Evolutionary conservation across 2,113 vertebrate species (phyloP).

Genomic region (Rissa tridactyla): DNA sequence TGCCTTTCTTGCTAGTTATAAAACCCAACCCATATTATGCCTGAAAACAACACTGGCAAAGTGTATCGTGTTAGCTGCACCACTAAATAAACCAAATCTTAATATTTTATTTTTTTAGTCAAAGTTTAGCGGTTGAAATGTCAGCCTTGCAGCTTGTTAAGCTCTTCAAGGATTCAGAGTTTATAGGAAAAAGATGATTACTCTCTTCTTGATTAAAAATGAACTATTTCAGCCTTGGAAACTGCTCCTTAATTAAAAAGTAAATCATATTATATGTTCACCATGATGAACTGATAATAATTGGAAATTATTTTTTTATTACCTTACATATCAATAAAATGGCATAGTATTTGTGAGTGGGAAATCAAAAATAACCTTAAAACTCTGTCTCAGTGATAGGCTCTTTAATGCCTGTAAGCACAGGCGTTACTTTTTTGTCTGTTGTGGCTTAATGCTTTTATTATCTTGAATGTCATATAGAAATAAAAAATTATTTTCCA

Average conservation of each 20-base stretch:
- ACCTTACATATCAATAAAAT: constrained; percentile 23
- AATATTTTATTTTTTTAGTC: constrained; percentile 14
- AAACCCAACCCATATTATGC: background rate
- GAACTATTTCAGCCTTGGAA: constrained; percentile 44
- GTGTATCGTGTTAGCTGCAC: background rate
- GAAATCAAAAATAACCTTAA: constrained; percentile 11
- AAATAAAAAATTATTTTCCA: background rate
- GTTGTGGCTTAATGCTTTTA: constrained; percentile 23
- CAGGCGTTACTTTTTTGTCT: background rate
- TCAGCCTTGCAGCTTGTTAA: constrained; percentile 45
- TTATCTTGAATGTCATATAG: background rate
- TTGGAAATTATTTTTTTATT: constrained; percentile 61
- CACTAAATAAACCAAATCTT: constrained; percentile 7
- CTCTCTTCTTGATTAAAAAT: constrained; percentile 55
- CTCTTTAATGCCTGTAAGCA: background rate
- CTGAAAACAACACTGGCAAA: background rate
- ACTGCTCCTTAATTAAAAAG: constrained; percentile 61
- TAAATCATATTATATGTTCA: constrained; percentile 21
- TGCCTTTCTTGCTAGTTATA: background rate
- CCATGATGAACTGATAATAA: constrained; percentile 54
- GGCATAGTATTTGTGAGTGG: background rate
- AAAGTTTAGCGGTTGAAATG: constrained; percentile 35
- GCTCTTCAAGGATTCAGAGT: constrained; percentile 9
- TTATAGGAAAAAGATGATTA: constrained; percentile 33
- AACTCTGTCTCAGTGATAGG: background rate